Conservation (phyloP, 2,888 invertebrate genomes). For the Megamerina dolium region DNA sequence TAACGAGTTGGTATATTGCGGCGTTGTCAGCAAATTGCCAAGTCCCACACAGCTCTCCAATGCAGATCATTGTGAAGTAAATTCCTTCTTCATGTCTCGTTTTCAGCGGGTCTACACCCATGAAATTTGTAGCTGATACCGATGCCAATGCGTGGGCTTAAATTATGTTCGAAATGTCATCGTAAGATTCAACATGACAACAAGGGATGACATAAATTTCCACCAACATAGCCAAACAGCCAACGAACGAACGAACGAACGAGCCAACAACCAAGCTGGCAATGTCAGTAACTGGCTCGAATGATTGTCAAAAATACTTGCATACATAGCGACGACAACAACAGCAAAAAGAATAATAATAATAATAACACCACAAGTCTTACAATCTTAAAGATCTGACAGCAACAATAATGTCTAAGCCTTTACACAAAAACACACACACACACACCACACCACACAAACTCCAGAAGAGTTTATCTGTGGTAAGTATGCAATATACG, state of each 20-base stretch:
- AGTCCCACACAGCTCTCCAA: conserved; percentile 17
- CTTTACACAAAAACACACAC: too few species aligned
- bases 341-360: too few species aligned
- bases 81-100: background rate
- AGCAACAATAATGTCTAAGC: too few species aligned
- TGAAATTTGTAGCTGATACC: conserved; percentile 13
- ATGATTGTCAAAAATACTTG: conserved; percentile 14
- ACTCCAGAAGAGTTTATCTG: too few species aligned
- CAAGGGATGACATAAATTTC: conserved; percentile 50
- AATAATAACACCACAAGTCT: too few species aligned
- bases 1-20: too few species aligned
- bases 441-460: too few species aligned
- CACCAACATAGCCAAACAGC: conserved; percentile 37
- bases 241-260: too few species aligned
- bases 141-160: conserved; percentile 44
- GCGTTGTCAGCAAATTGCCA: conserved; percentile 15
- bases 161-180: conserved; percentile 50
- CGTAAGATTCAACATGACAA: conserved; percentile 50
- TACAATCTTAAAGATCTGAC: too few species aligned
- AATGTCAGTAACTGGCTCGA: conserved; percentile 9
- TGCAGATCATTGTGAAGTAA: too few species aligned
- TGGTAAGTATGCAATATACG: too few species aligned
- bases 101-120: conserved; percentile 16
- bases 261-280: conserved; percentile 4
- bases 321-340: too few species aligned